Base-by-base conservation (phyloP, 2,797 vertebrate species). In the Chloroceryle inda region DNA sequence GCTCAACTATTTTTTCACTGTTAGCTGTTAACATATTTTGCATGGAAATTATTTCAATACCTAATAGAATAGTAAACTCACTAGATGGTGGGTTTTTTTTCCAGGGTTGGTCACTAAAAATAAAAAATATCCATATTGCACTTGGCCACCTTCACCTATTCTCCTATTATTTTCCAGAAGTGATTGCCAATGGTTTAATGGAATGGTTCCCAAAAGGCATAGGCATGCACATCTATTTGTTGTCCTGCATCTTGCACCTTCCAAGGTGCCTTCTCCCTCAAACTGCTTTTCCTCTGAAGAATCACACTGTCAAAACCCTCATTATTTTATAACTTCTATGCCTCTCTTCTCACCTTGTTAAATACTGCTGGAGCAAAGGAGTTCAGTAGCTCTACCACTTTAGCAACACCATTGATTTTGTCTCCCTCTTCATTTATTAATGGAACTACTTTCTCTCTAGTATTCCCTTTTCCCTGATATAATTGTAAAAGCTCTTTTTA, bases 371-470 rank as follows among this genome's bases (percentile, higher is more conserved):
- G 89, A 95, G 97, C 96, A 97, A 93, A 97, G 89, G 76, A 96
- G 93, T 96, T 98, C 96, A 95, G 97, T 97, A 96, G 89, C 96
- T 96, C 97, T 96, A 93, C 96, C 96, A 97, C 97, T 98, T 97
- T 97, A 97, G 94, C 97, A 94, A 94, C 87, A 90, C 89, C 97
- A 98, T 98, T 91, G 98, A 98, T 98, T 98, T 97, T 96, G 97
- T 96, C 97, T 97, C 97, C 97, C 95, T 97, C 97, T 94, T 97
- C 96, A 97, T 97, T 97, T 98, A 97, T 97, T 97, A 98, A 98
- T 97, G 97, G 96, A 87, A 95, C 92, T 92, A 97, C 97, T 97
- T 97, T 97, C 96, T 95, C 92, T 97, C 96, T 97, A 94, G 92
- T 97, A 97, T 96, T 96, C 96, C 96, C 96, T 98, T 97, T 96